Base-by-base conservation (phyloP, 2,113 vertebrate genomes). In the Toxotes jaculatrix region DNA sequence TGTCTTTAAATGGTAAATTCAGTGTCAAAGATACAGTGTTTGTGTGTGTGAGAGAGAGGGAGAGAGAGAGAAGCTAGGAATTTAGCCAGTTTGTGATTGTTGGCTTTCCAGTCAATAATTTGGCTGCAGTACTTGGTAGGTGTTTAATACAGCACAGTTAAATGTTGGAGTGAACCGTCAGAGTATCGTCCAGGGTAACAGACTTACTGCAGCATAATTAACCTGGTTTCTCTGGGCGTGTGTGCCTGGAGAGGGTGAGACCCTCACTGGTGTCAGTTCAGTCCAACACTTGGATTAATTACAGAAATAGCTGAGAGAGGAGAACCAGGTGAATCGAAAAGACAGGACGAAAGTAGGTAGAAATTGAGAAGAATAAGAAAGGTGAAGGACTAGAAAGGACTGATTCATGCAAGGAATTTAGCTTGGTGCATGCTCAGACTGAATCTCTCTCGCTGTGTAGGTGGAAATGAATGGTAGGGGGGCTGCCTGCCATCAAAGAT, bases 201-300 rank as follows among this genome's bases (percentile, higher is more conserved):
- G 27, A 78, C 40, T 40, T 14, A 55, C 36, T 63, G 51, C 43
- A 32, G 42, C 19, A 49, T 74, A 77, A 80, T 74, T 72, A 72
- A 84, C 59, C 43, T 70, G 36, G 60, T 72, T 84, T 66, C 59
- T 36, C 55, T 71, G 38, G 51, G 21, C 51, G 31, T 61, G 61
- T 61, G 70, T 36, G 43, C 21, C 63, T 61, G 10, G 9, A 77
- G 61, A 67, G 62, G 65, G 77, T 3, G 56, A 75, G 69, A 80
- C 79, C 75, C 55, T 65, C 27, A 79, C 23, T 38, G 17, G 43
- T 65, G 71, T 84, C 51, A 49, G 27, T 73, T 70, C 42, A 71
- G 62, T 76, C 21, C 8, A 17, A 63, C 64, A 56, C 32, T 83
- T 61, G 32, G 40, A 49, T 79, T 82, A 74, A 87, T 87, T 43